Base-by-base conservation (phyloP, 2,113 vertebrate genomes). In the Nothobranchius furzeri region DNA sequence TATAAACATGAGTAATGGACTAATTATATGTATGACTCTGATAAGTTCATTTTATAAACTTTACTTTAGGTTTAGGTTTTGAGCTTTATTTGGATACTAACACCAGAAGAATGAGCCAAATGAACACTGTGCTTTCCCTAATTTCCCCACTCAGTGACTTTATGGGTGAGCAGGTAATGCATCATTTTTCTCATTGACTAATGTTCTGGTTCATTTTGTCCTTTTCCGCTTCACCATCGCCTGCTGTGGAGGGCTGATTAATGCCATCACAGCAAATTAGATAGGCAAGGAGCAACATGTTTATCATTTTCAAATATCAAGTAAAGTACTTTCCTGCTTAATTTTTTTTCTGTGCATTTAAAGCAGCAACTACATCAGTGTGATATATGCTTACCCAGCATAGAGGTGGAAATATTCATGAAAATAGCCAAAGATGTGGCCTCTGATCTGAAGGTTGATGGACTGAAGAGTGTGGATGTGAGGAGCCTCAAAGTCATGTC, bases 231-330 rank as follows among this genome's bases (percentile, higher is more conserved):
- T 82, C 66, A 50, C 73, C 76, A 20, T 84, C 70, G 68, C 87
- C 90, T 65, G 75, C 84, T 70, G 83, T 59, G 84, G 73, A 81
- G 83, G 79, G 63, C 85, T 90, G 87, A 91, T 90, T 90, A 91
- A 91, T 88, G 84, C 82, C 87, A 83, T 88, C 75, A 81, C 73
- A 76, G 83, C 81, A 91, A 91, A 90, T 91, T 83, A 88, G 84
- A 91, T 86, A 85, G 84, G 82, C 65, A 12, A 75, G 71, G 80
- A 85, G 75, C 80, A 88, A 87, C 88, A 76, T 90, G 88, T 89
- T 91, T 85, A 90, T 91, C 90, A 91, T 85, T 85, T 79, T 73
- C 73, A 78, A 64, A 76, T 73, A 80, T 76, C 78, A 77, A 72
- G 68, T 79, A 79, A 82, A 74, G 70, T 60, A 62, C 74, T 72